These are phyloP conservation scores for crab-eating macaque (Macaca fascicularis) DNA, from an alignment of 2,113 vertebrate genomes.

Conservation along the genomic window T2T-MFA8v1.1 NC_088393.1:38720001-38720500, in stretches of 20 bases:
- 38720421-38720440: not conserved
- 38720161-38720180: not conserved
- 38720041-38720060: rapidly evolving
- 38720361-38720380: not conserved
- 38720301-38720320: not conserved
- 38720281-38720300: rapidly evolving
- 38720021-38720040: not conserved
- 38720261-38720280: not conserved
- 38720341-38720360: not conserved
- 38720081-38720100: not conserved
- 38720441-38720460: not conserved
- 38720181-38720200: not conserved
- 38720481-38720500: not conserved
- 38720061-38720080: not conserved
- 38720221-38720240: rapidly evolving
- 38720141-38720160: not conserved
- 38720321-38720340: not conserved
- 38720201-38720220: too few relatives aligned
- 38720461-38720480: not conserved
- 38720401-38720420: not conserved
- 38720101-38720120: not conserved
- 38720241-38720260: rapidly evolving
- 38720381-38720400: not conserved
- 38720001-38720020: not conserved
- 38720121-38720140: not conserved